Evolutionary conservation across 2,113 vertebrate species (phyloP).

Genomic region (Nesogale talazaci): DNA sequence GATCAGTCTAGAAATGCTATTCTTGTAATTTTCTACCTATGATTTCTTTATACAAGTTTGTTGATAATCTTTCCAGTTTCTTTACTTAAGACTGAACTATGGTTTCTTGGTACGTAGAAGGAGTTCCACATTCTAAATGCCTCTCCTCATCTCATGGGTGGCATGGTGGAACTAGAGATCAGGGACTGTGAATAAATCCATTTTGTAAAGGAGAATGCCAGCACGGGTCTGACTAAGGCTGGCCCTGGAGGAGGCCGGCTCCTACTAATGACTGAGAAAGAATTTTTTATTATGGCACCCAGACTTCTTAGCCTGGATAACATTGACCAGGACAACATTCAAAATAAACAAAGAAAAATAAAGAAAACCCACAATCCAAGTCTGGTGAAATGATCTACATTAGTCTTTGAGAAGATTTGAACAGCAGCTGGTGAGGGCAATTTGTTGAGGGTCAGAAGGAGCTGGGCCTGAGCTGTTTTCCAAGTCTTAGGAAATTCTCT

Average conservation of each 20-base stretch:
- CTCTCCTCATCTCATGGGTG: background rate
- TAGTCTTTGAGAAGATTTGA: background rate
- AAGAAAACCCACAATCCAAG: background rate
- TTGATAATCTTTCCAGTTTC: background rate
- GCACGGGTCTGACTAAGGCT: background rate
- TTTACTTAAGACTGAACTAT: background rate
- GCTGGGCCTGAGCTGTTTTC: background rate
- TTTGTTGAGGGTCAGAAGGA: background rate
- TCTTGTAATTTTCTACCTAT: background rate
- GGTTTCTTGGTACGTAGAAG: background rate
- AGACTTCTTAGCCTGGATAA: background rate
- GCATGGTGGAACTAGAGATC: no score
- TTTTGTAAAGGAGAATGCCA: background rate
- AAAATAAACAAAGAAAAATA: background rate
- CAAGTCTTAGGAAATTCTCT: background rate
- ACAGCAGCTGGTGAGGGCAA: background rate
- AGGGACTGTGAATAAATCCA: background rate
- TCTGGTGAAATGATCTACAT: background rate
- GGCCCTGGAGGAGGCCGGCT: background rate
- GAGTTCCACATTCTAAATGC: background rate
- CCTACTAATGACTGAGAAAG: background rate
- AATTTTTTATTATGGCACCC: background rate
- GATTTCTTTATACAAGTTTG: background rate
- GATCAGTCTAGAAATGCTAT: background rate
- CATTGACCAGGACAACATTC: background rate